Evolutionary conservation across 2,888 invertebrate species (phyloP).

Genomic region (Myopa testacea): DNA sequence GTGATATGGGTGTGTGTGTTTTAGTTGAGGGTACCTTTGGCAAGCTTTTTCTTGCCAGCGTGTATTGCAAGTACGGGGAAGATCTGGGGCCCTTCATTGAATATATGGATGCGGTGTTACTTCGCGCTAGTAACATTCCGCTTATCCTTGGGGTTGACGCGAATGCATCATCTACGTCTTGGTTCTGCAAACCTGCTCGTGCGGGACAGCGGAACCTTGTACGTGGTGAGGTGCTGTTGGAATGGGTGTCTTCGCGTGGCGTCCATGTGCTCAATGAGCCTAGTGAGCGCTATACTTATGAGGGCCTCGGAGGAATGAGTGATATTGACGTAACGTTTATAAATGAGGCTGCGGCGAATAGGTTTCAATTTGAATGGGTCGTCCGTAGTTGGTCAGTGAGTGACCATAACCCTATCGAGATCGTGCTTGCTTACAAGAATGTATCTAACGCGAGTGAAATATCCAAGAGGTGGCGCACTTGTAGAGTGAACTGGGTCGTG

Average conservation of each 20-base stretch:
- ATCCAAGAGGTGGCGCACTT: neutral
- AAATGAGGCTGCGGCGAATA: neutral
- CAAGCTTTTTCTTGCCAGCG: too few species aligned
- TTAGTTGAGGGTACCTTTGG: too few species aligned
- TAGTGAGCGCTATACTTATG: neutral
- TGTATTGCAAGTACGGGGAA: too few species aligned
- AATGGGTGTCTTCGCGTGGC: neutral
- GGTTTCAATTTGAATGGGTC: neutral
- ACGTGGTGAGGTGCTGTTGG: neutral
- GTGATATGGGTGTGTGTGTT: too few species aligned
- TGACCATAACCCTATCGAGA: neutral
- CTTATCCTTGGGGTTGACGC: slow-evolving; percentile 1
- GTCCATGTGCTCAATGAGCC: neutral
- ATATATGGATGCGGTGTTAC: too few species aligned
- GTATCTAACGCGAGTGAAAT: neutral
- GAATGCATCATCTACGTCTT: neutral
- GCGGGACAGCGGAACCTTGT: neutral
- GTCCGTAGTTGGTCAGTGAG: neutral
- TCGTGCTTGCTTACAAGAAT: neutral
- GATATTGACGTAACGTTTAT: neutral
- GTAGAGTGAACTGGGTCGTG: neutral
- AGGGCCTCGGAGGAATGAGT: neutral
- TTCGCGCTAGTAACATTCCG: neutral
- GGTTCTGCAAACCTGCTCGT: neutral
- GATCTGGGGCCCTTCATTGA: too few species aligned